A percentile compares a stretch with the other conserved stretches of the same genome.
Conservation (phyloP, 1,140 invertebrate species). For the Aphaenogaster ashmeadi region DNA sequence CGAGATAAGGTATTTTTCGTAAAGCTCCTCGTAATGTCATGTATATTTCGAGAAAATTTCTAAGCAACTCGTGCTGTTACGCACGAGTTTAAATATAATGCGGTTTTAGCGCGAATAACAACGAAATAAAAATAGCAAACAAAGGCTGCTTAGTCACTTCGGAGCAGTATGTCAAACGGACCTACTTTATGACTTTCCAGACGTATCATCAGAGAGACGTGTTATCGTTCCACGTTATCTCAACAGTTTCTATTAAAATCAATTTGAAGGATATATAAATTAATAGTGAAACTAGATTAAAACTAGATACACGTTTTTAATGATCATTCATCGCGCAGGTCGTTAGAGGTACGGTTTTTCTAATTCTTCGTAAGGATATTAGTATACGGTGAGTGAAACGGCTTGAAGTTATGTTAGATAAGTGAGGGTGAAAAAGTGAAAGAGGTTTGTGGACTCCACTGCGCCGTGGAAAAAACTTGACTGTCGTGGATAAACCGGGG, state of each 20-base stretch:
- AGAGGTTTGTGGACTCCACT: constrained; percentile 1
- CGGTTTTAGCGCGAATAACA: background rate
- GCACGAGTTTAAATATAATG: background rate
- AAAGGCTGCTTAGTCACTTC: background rate
- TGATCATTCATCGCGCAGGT: background rate
- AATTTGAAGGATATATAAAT: background rate
- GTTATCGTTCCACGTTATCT: background rate
- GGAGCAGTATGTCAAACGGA: no score
- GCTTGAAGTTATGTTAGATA: constrained; percentile 4
- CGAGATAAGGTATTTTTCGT: constrained; percentile 3
- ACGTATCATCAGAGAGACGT: background rate
- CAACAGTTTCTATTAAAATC: background rate
- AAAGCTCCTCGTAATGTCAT: constrained; percentile 28
- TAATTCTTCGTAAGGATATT: constrained; percentile 11
- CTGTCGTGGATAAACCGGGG: constrained; percentile 48
- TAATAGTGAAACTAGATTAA: background rate
- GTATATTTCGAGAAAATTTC: constrained; percentile 10
- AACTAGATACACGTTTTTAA: background rate
- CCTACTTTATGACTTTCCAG: background rate
- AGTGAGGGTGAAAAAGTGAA: constrained; percentile 32
- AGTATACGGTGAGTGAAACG: background rate
- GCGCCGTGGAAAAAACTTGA: constrained; percentile 41
- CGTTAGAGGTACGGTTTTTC: background rate
- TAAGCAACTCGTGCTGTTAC: background rate
- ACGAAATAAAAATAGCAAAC: background rate